Evolutionary conservation across 1,140 invertebrate species (phyloP).

Genomic region (Scaptomyza pallida): DNA sequence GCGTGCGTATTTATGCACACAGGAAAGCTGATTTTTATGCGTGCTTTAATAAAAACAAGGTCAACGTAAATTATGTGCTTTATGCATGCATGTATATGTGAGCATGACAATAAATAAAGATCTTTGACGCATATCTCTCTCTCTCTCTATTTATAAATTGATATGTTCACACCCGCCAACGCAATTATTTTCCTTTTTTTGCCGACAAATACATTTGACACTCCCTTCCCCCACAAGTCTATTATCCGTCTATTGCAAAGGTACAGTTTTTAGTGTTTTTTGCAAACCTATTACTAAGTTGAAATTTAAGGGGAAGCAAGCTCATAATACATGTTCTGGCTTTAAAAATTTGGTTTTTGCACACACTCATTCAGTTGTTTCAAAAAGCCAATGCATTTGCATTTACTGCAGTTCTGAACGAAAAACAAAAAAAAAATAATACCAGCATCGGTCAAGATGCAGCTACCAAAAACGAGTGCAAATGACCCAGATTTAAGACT

Average conservation of each 20-base stretch:
- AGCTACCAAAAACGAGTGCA: conserved; percentile 28
- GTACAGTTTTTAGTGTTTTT: conserved; percentile 51
- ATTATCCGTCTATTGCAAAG: conserved; percentile 3
- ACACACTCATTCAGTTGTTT: too few species aligned
- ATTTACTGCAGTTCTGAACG: not conserved
- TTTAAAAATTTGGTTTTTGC: too few species aligned
- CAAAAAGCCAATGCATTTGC: conserved; percentile 16
- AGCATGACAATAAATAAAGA: conserved; percentile 27
- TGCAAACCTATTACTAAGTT: conserved; percentile 29
- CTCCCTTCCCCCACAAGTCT: not conserved
- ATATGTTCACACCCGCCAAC: conserved; percentile 18
- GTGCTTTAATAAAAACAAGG: conserved; percentile 46
- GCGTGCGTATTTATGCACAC: conserved; percentile 5
- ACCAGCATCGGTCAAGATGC: too few species aligned
- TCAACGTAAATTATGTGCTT: conserved; percentile 39
- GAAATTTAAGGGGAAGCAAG: conserved; percentile 25
- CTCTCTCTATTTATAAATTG: conserved; percentile 36
- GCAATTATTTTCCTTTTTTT: conserved; percentile 37
- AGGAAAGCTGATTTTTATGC: conserved; percentile 47
- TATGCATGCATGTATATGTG: not conserved
- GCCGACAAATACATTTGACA: not conserved
- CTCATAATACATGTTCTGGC: not conserved
- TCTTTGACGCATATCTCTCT: conserved; percentile 38
- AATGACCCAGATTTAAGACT: conserved; percentile 42
- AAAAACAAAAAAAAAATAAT: conserved; percentile 24